phyloP scores from a whole-genome alignment of 2,888 invertebrate species.

The Blera fallax region DNA sequence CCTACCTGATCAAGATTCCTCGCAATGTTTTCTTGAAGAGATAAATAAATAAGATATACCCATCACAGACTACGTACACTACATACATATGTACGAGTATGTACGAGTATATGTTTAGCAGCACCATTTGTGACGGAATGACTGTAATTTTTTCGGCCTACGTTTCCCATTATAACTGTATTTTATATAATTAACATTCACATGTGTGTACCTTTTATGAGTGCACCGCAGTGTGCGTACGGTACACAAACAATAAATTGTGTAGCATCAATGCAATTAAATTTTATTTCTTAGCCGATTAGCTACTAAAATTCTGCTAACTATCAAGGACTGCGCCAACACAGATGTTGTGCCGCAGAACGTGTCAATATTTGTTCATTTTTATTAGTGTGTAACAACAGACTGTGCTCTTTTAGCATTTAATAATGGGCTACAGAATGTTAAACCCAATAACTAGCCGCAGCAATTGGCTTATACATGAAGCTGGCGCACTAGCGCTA shows the following conservation, averaged over 20 bases:
- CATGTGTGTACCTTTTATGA: neutral
- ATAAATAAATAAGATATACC: too few relatives aligned
- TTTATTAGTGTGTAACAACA: neutral
- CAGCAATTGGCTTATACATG: slow-evolving; percentile 35
- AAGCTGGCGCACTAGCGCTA: slow-evolving; percentile 6
- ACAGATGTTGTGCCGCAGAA: slow-evolving; percentile 7
- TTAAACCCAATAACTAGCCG: slow-evolving; percentile 35
- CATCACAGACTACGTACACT: too few relatives aligned
- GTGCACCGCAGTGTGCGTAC: neutral
- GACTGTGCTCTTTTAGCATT: slow-evolving; percentile 13
- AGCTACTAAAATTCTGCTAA: slow-evolving; percentile 21
- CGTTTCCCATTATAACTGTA: neutral
- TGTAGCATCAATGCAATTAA: slow-evolving; percentile 38
- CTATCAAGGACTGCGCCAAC: neutral
- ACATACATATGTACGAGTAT: too few relatives aligned
- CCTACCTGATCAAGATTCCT: too few relatives aligned
- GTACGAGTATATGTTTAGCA: too few relatives aligned
- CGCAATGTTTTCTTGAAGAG: too few relatives aligned
- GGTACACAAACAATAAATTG: neutral
- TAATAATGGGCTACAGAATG: slow-evolving; percentile 35
- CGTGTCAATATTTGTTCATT: slow-evolving; percentile 33
- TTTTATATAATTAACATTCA: slow-evolving; percentile 10
- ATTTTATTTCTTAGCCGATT: slow-evolving; percentile 37
- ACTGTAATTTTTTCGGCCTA: neutral
- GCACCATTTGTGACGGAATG: neutral